phyloP scores from a whole-genome alignment of 2,888 invertebrate species.

The Machimus atricapillus region DNA sequence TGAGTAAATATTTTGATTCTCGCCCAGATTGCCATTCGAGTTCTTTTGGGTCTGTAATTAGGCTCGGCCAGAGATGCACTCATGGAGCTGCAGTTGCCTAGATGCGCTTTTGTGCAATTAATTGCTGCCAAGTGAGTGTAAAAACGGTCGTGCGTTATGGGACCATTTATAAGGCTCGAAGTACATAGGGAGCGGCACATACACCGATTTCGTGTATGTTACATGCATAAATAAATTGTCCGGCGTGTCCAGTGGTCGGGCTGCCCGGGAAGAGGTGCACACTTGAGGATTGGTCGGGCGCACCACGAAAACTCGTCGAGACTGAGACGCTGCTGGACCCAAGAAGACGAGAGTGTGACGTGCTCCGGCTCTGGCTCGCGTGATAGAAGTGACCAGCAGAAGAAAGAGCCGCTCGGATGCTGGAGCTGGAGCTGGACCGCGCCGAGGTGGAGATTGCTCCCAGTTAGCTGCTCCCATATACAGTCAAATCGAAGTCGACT shows the following conservation, averaged over 20 bases:
- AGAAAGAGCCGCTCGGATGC: background rate
- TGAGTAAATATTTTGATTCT: background rate
- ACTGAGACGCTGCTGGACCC: background rate
- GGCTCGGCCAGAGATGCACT: background rate
- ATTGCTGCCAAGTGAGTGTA: constrained; percentile 1
- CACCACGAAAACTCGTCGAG: background rate
- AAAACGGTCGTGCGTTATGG: constrained; percentile 19
- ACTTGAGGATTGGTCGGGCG: constrained; percentile 6
- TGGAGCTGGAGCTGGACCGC: background rate
- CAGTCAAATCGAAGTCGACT: constrained; percentile 6
- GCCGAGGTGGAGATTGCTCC: background rate
- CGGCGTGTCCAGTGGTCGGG: background rate
- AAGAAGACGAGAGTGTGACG: constrained; percentile 2
- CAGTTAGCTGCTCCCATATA: background rate
- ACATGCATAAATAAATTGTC: constrained; percentile 15
- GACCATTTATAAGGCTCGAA: background rate
- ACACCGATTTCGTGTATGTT: background rate
- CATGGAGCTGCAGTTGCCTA: background rate
- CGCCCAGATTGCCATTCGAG: background rate
- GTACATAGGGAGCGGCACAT: background rate
- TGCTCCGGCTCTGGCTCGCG: background rate
- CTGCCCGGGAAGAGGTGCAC: background rate
- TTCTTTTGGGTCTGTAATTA: background rate
- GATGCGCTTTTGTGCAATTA: constrained; percentile 8
- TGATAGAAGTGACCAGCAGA: constrained; percentile 20